Evolutionary conservation across 2,113 vertebrate species (phyloP).

Genomic region (Lichenostomus cassidix): DNA sequence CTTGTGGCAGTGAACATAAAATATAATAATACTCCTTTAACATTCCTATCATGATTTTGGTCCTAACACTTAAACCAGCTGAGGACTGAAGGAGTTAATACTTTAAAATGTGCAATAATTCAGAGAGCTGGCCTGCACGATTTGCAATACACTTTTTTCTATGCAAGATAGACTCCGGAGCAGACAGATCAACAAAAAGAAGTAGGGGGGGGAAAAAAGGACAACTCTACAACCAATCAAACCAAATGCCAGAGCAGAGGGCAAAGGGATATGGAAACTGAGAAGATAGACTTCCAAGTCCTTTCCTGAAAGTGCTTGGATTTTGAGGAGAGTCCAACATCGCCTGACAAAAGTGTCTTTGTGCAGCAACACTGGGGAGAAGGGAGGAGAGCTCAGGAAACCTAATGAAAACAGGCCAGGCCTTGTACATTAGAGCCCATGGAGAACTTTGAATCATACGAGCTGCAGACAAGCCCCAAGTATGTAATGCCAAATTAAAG

Average conservation of each 20-base stretch:
- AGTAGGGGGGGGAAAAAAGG: background rate
- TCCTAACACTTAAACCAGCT: background rate
- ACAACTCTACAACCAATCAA: constrained; percentile 47
- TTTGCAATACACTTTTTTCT: constrained; percentile 8
- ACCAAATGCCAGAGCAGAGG: constrained; percentile 71
- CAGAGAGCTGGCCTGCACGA: background rate
- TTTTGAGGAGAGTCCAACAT: constrained; percentile 73
- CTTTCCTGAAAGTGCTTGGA: constrained; percentile 79
- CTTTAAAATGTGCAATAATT: constrained; percentile 18
- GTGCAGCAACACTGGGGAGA: constrained; percentile 65
- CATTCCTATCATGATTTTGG: constrained; percentile 59
- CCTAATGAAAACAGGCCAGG: constrained; percentile 68
- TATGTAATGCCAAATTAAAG: constrained; percentile 54
- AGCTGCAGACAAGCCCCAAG: constrained; percentile 59
- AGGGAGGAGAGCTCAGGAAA: constrained; percentile 68
- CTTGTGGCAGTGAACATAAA: constrained; percentile 60
- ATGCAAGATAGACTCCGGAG: constrained; percentile 22
- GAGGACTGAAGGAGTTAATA: constrained; percentile 59
- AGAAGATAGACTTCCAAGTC: constrained; percentile 77
- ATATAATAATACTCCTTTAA: constrained; percentile 62
- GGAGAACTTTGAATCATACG: constrained; percentile 65
- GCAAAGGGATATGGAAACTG: constrained; percentile 75
- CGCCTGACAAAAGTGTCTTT: constrained; percentile 79
- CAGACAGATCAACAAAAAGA: constrained; percentile 34
- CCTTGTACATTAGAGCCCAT: constrained; percentile 67